These are phyloP conservation scores for Andrena cerasifolii DNA, from an alignment of 1,140 invertebrate species.

Conservation along the genomic window DNA sequence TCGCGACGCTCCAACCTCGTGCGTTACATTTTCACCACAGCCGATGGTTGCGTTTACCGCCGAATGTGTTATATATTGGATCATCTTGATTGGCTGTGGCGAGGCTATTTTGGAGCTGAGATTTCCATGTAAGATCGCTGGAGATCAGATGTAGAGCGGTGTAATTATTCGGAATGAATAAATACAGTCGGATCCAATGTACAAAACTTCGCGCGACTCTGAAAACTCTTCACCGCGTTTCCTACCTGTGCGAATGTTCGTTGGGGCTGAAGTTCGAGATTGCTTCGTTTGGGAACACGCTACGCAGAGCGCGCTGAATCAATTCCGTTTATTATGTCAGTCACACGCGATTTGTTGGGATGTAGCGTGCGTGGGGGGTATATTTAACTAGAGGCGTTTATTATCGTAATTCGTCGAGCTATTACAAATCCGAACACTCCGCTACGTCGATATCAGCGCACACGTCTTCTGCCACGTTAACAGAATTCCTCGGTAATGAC, in stretches of 20 bases:
- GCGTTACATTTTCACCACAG: not conserved
- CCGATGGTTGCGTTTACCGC: not conserved
- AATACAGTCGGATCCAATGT: too few relatives aligned
- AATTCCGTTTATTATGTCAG: not conserved
- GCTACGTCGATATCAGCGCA: slow-evolving; percentile 4
- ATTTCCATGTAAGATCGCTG: too few relatives aligned
- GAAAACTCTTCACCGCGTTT: too few relatives aligned
- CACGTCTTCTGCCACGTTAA: not conserved
- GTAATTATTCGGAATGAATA: too few relatives aligned
- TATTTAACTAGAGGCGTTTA: slow-evolving; percentile 5
- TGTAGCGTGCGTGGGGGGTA: not conserved
- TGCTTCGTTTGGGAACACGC: too few relatives aligned
- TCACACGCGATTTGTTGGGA: not conserved
- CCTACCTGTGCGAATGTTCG: too few relatives aligned
- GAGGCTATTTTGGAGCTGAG: too few relatives aligned
- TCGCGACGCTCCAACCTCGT: not conserved
- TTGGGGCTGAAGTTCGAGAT: too few relatives aligned
- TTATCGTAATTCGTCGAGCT: slow-evolving; percentile 8
- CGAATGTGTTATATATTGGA: too few relatives aligned
- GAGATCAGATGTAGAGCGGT: too few relatives aligned
- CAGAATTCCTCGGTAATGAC: slow-evolving; percentile 26
- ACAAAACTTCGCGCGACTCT: too few relatives aligned
- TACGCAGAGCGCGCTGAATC: not conserved
- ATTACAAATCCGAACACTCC: slow-evolving; percentile 16
- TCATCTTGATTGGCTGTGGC: too few relatives aligned